Base-by-base conservation (phyloP, 2,797 vertebrate species). In the Staurois parvus region DNA sequence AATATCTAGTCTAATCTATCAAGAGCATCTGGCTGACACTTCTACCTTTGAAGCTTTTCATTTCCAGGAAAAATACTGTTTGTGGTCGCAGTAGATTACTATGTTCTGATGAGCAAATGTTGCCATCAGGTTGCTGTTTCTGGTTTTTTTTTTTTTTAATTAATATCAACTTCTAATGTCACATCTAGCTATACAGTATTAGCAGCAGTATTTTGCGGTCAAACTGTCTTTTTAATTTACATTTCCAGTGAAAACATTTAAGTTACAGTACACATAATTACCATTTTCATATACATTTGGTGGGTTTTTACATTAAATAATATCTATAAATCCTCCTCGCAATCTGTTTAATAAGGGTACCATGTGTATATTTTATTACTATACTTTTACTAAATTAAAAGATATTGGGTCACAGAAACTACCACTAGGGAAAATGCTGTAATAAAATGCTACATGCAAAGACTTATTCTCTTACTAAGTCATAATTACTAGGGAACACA, bases 71-170 rank as follows among this genome's bases (percentile, higher is more conserved):
- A 72, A 37, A 12, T 34, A 24, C 21, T 26, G 32, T 72, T 72
- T 72, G 69, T 72, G 69, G 69, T 72, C 12, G 69, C 2, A 37
- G 69, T 40, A 72, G 12, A 40, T 72, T 9, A 34, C 34, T 24
- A 72, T 40, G 42, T 73, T n/a, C 15, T 28, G 72, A 37, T 73
- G 13, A 26, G 26, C 7, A 45, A 45, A 28, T 15, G 42, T 24
- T 73, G 45, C 40, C 37, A 37, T 15, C 13, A 6, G 37, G 37
- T 28, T 45, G 37, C 15, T 40, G 37, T 45, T 72, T 72, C 70
- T 37, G 42, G 70, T 72, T 42, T 52, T 72, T n/a, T 45, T 72
- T 30, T 72, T 40, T 45, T 45, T 26, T 45, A 24, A 73, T 73
- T 28, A 13, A 66, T 13, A 26, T 45, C 42, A 66, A 13, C 37